phyloP scores from a whole-genome alignment of 2,797 vertebrate genomes.

The Xyrichtys novacula region DNA sequence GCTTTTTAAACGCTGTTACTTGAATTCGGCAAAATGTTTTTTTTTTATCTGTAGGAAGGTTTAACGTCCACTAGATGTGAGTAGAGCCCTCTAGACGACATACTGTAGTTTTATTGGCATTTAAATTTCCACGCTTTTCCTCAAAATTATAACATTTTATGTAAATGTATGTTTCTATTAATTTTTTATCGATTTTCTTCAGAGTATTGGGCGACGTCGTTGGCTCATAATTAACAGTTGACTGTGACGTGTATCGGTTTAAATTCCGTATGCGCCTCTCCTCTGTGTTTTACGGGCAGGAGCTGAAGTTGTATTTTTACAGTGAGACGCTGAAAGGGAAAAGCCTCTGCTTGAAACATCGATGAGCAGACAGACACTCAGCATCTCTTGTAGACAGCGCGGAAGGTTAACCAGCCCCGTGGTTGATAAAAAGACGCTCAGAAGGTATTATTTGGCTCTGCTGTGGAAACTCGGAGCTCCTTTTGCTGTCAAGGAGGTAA shows the following conservation, averaged over 20 bases:
- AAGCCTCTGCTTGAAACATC: slow-evolving; percentile 49
- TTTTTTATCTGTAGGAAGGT: slow-evolving; percentile 16
- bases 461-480: slow-evolving; percentile 8
- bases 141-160: not conserved
- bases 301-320: slow-evolving; percentile 61
- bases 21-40: no score
- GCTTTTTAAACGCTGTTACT: no score
- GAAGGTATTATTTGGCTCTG: not conserved
- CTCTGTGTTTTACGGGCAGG: slow-evolving; percentile 47
- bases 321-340: slow-evolving; percentile 39
- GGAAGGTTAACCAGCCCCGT: not conserved
- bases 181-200: accelerated
- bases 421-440: not conserved
- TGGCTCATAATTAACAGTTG: accelerated
- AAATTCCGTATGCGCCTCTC: slow-evolving; percentile 44
- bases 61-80: slow-evolving; percentile 58
- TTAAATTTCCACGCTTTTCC: accelerated
- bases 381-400: slow-evolving; percentile 53
- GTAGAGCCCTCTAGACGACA: slow-evolving; percentile 14
- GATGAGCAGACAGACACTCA: slow-evolving; percentile 39
- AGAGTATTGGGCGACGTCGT: accelerated
- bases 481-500: slow-evolving; percentile 56
- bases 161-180: accelerated
- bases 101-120: accelerated
- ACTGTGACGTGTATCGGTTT: not conserved